phyloP scores from a whole-genome alignment of 2,888 invertebrate species.

The Neria commutata region DNA sequence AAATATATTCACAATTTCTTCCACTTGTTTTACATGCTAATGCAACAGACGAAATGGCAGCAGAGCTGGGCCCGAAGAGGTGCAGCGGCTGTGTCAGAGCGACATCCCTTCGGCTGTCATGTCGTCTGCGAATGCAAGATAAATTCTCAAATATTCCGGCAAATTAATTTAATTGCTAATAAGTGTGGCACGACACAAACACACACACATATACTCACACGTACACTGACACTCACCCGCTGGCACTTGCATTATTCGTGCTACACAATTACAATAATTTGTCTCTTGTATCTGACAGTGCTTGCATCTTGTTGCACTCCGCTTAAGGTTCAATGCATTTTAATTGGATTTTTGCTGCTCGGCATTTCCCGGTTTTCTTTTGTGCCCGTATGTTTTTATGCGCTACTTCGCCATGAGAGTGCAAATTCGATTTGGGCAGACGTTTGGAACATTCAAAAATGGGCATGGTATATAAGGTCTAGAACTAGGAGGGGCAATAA shows the following conservation, averaged over 20 bases:
- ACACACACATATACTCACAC: neutral
- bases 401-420: neutral
- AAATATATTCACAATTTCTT: too few relatives aligned
- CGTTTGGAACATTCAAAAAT: too few relatives aligned
- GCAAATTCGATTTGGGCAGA: neutral
- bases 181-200: conserved; percentile 39
- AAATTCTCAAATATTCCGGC: conserved; percentile 42
- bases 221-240: neutral
- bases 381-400: conserved; percentile 4
- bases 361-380: conserved; percentile 18
- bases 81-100: too few relatives aligned
- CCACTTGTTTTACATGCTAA: conserved; percentile 39
- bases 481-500: too few relatives aligned
- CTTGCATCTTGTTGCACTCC: conserved; percentile 16
- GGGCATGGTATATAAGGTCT: too few relatives aligned
- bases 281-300: conserved; percentile 36
- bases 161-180: conserved; percentile 61
- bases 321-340: conserved; percentile 56
- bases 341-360: conserved; percentile 49
- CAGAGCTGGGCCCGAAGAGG: neutral
- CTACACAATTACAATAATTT: conserved; percentile 32
- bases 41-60: conserved; percentile 31
- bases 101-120: conserved; percentile 29
- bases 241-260: neutral
- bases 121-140: conserved; percentile 57